Percentiles rank a stretch among this genome's conserved stretches.
These are phyloP conservation scores for Anomalospiza imberbis DNA, from an alignment of 2,797 vertebrate genomes.

Conservation along the genomic window DNA sequence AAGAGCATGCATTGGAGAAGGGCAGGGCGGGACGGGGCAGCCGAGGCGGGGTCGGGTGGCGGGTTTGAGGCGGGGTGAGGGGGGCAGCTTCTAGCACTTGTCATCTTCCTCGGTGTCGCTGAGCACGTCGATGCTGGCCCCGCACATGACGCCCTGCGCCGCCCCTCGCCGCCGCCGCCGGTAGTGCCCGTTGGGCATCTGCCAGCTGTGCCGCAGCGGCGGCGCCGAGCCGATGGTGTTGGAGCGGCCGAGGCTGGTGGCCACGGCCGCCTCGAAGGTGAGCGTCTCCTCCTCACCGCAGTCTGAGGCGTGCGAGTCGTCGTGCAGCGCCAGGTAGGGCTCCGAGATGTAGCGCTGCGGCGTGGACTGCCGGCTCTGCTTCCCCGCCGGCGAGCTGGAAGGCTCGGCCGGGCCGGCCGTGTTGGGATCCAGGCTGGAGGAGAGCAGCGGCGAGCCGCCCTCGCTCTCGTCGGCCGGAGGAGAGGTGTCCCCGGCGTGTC, in stretches of 20 bases:
- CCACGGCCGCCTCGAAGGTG: conserved; percentile 93
- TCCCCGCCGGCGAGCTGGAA: conserved; percentile 68
- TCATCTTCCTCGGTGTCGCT: conserved; percentile 97
- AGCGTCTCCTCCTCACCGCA: conserved; percentile 87
- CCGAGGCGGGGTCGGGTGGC: background rate
- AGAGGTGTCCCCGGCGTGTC: conserved; percentile 75
- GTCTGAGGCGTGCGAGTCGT: conserved; percentile 82
- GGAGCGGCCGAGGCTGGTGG: conserved; percentile 88
- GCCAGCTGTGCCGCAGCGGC: conserved; percentile 93
- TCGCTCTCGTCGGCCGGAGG: conserved; percentile 75
- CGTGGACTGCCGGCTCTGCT: conserved; percentile 80
- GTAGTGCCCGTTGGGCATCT: conserved; percentile 97
- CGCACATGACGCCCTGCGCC: conserved; percentile 75
- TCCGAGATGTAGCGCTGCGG: conserved; percentile 96
- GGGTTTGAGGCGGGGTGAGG: background rate
- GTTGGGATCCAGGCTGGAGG: conserved; percentile 66
- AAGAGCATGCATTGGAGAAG: conserved; percentile 75
- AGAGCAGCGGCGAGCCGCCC: conserved; percentile 72
- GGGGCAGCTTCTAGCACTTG: conserved; percentile 85
- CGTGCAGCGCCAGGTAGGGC: conserved; percentile 91
- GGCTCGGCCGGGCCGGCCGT: conserved; percentile 71
- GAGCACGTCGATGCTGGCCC: conserved; percentile 83
- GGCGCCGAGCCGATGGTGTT: conserved; percentile 92
- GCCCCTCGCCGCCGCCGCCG: conserved; percentile 83
- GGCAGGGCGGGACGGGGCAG: conserved; percentile 16